These are phyloP conservation scores for Rousettus leschenaultii DNA, from an alignment of 2,113 vertebrate genomes.

Conservation along the genomic window DNA sequence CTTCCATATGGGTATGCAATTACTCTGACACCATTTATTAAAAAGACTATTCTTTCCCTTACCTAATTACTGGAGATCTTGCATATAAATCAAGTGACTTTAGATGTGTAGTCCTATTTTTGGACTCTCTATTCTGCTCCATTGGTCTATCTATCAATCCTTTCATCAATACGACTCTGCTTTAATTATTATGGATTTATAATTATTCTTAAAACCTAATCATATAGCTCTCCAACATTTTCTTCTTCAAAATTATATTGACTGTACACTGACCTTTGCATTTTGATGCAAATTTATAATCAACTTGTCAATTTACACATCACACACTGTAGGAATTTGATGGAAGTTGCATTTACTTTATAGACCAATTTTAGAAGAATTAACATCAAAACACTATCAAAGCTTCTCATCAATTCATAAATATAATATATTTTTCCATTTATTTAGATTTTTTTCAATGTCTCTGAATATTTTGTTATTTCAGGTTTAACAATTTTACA, in stretches of 20 bases:
- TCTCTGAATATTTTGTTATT: neutral
- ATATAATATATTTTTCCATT: neutral
- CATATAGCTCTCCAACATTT: neutral
- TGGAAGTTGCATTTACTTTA: neutral
- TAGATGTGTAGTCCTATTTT: neutral
- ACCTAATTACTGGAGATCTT: neutral
- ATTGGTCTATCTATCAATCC: neutral
- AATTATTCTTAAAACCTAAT: neutral
- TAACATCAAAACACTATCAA: neutral
- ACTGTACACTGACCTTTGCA: neutral
- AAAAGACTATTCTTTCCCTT: neutral
- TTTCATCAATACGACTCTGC: neutral
- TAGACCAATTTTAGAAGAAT: conserved; percentile 9
- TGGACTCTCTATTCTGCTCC: neutral
- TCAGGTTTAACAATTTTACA: neutral
- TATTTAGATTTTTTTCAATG: neutral
- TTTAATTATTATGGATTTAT: neutral
- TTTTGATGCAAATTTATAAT: neutral
- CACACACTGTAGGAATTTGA: neutral
- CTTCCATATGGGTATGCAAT: neutral
- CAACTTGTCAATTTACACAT: neutral
- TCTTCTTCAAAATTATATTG: neutral
- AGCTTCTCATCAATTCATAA: neutral
- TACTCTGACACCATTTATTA: neutral
- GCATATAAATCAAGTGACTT: neutral